Evolutionary conservation across 2,888 invertebrate species (phyloP).

Genomic region (Orthosia incerta): DNA sequence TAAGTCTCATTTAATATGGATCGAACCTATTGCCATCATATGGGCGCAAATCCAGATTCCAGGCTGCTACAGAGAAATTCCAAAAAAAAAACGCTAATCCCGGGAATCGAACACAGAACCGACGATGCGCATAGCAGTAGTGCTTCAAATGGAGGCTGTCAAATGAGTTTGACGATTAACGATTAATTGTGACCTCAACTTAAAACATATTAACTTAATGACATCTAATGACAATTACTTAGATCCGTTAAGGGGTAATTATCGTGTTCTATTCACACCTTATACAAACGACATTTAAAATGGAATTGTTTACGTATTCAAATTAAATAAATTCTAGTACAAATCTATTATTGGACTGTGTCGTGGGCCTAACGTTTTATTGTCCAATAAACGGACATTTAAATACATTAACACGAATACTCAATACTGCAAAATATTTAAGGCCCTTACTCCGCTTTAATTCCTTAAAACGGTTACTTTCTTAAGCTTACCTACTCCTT

Average conservation of each 20-base stretch:
- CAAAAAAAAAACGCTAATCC: too few species aligned
- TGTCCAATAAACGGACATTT: constrained; percentile 9
- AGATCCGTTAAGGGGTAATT: constrained; percentile 17
- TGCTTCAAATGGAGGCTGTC: too few species aligned
- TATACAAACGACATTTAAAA: constrained; percentile 8
- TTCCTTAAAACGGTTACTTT: too few species aligned
- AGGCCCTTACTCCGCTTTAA: background rate
- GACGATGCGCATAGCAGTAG: too few species aligned
- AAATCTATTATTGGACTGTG: constrained; percentile 20
- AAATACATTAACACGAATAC: constrained; percentile 30
- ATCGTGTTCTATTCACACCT: constrained; percentile 14
- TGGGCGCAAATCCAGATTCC: too few species aligned
- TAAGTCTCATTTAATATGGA: too few species aligned
- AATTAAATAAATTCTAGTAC: constrained; percentile 40
- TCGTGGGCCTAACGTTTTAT: constrained; percentile 31
- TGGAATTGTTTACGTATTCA: background rate
- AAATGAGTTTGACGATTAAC: constrained; percentile 60
- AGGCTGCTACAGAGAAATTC: too few species aligned
- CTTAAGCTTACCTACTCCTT: too few species aligned
- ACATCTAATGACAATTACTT: constrained; percentile 23
- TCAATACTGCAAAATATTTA: constrained; percentile 15
- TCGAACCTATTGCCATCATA: too few species aligned
- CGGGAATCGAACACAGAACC: too few species aligned
- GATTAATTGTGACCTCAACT: constrained; percentile 51
- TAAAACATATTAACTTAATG: constrained; percentile 53